phyloP scores from a whole-genome alignment of 2,113 vertebrate species.

The Lasiurus cinereus region DNA sequence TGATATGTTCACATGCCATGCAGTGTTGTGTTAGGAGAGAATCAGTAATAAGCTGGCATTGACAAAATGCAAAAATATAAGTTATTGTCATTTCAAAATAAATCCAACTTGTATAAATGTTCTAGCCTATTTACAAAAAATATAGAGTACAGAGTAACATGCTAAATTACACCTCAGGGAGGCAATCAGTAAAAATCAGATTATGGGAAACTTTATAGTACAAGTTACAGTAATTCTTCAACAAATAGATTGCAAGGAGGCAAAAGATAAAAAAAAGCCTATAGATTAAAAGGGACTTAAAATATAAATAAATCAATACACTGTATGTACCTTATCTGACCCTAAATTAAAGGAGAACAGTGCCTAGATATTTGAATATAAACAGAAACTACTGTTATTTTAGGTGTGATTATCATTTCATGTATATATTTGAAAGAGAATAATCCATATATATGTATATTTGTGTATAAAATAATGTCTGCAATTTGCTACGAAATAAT shows the following conservation, averaged over 20 bases:
- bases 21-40: background rate
- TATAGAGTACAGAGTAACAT: background rate
- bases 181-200: background rate
- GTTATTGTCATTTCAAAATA: background rate
- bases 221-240: background rate
- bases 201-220: background rate
- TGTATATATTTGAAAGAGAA: constrained; percentile 4
- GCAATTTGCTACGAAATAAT: background rate
- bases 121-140: background rate
- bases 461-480: background rate
- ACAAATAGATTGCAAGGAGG: background rate
- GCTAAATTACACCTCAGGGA: background rate
- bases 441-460: background rate
- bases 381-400: background rate
- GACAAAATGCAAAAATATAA: constrained; percentile 24
- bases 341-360: constrained; percentile 37
- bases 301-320: background rate
- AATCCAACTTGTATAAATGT: background rate
- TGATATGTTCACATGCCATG: background rate
- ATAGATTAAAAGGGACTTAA: background rate
- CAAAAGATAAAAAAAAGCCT: background rate
- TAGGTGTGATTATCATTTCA: background rate
- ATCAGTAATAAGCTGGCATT: constrained; percentile 2
- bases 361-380: background rate
- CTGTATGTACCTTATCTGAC: background rate